Evolutionary conservation across 2,888 invertebrate genomes (phyloP).

Genomic region (Anorthoa munda): DNA sequence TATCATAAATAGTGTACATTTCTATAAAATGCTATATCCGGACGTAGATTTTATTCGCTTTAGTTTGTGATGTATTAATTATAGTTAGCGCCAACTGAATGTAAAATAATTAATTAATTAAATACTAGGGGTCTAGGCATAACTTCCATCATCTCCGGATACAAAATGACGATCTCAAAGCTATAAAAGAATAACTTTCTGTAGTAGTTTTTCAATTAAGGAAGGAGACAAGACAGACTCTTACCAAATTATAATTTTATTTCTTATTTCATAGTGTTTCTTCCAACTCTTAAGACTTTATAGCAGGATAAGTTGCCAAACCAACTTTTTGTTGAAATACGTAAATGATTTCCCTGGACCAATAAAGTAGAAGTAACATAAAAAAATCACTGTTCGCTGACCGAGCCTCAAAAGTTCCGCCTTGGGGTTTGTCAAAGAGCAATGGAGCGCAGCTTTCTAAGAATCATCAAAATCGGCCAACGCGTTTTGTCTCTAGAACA

Average conservation of each 20-base stretch:
- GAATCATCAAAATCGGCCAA: no score
- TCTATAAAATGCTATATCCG: no score
- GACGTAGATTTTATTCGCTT: neutral
- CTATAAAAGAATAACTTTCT: constrained; percentile 19
- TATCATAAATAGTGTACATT: neutral
- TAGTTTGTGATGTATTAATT: neutral
- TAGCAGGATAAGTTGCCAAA: neutral
- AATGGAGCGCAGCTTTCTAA: no score
- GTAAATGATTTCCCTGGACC: no score
- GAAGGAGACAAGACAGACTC: constrained; percentile 18
- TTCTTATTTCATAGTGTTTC: neutral
- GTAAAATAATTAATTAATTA: neutral
- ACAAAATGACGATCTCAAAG: constrained; percentile 13
- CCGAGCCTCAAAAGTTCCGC: no score
- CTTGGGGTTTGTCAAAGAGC: no score
- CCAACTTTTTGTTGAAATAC: no score
- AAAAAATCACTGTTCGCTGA: no score
- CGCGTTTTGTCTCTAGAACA: no score
- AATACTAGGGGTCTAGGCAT: neutral
- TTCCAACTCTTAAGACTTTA: neutral
- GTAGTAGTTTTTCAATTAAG: constrained; percentile 29
- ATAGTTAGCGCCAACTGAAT: neutral
- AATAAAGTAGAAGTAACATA: neutral
- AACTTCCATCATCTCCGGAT: neutral
- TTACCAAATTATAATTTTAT: constrained; percentile 19